A percentile compares a stretch with the other conserved stretches of the same genome.
These are phyloP conservation scores for Laticauda laticaudata DNA, from an alignment of 2,113 vertebrate species.

Conservation along the genomic window DNA sequence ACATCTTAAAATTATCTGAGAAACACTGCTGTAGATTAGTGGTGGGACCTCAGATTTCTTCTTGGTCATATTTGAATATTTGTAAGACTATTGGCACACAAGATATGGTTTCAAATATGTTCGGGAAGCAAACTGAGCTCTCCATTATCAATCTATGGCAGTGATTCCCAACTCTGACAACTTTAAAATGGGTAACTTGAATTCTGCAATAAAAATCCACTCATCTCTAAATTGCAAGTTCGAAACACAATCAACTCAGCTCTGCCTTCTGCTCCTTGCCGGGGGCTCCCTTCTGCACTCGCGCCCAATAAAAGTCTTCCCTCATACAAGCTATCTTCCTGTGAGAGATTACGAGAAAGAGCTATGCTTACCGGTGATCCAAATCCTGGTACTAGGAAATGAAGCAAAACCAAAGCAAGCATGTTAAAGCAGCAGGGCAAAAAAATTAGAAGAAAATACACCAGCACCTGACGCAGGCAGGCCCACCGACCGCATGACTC, in stretches of 20 bases:
- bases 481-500: not conserved
- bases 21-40: not conserved
- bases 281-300: not conserved
- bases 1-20: not conserved
- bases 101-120: not conserved
- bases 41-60: not conserved
- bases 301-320: not conserved
- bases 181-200: not conserved
- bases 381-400: not conserved
- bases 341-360: not conserved
- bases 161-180: not conserved
- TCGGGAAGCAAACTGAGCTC: not conserved
- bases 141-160: not conserved
- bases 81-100: not conserved
- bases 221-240: not conserved
- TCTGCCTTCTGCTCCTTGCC: no score
- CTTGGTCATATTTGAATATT: not conserved
- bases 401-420: not conserved
- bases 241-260: not conserved
- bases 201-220: not conserved
- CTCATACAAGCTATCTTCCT: not conserved
- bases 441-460: no score
- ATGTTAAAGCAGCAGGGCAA: not conserved
- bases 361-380: not conserved
- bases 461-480: rapidly evolving